Evolutionary conservation across 2,888 invertebrate species (phyloP).

Genomic region (Synanthedon andrenaeformis): DNA sequence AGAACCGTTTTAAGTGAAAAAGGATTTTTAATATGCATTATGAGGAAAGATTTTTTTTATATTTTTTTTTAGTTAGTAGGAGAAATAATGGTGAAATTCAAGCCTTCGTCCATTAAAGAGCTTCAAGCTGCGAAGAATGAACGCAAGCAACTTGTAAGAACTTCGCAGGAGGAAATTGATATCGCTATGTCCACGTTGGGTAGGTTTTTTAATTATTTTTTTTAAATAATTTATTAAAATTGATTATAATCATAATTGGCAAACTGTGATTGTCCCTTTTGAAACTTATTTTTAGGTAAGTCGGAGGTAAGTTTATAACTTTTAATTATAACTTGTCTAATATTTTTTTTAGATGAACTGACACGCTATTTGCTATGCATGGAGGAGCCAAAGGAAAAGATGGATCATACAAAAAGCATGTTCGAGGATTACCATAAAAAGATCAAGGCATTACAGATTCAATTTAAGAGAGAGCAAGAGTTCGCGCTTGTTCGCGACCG

Average conservation of each 20-base stretch:
- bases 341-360: conserved; percentile 25
- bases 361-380: conserved; percentile 35
- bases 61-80: conserved; percentile 28
- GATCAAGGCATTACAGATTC: conserved; percentile 18
- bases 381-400: conserved; percentile 23
- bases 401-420: conserved; percentile 20
- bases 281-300: too few relatives aligned
- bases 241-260: too few relatives aligned
- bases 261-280: too few relatives aligned
- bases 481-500: conserved; percentile 25
- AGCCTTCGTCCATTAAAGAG: conserved; percentile 15
- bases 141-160: conserved; percentile 22
- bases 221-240: neutral
- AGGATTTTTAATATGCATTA: too few relatives aligned
- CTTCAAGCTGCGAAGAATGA: conserved; percentile 26
- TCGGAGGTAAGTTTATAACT: too few relatives aligned
- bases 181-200: conserved; percentile 22
- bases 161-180: conserved; percentile 18
- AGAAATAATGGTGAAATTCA: conserved; percentile 31
- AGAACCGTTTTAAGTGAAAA: too few relatives aligned
- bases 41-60: too few relatives aligned
- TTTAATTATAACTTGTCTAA: too few relatives aligned
- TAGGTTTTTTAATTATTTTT: conserved; percentile 8
- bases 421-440: conserved; percentile 20
- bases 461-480: conserved; percentile 39